These are phyloP conservation scores for Oegoconia quadripuncta DNA, from an alignment of 2,888 invertebrate genomes.

Conservation along the genomic window DNA sequence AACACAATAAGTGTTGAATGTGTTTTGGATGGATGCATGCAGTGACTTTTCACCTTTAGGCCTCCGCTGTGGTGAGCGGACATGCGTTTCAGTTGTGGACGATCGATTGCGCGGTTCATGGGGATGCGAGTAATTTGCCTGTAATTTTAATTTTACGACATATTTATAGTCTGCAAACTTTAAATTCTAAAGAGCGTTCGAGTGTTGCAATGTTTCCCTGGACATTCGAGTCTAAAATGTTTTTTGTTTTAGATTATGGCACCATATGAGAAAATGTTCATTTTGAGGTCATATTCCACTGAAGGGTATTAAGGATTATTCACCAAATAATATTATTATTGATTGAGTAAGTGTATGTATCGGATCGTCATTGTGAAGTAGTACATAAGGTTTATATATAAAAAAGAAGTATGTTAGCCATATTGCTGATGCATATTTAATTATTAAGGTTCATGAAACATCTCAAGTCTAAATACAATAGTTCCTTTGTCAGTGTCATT, in stretches of 20 bases:
- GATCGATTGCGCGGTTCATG: no score
- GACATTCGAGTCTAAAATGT: no score
- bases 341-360: slow-evolving; percentile 44
- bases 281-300: slow-evolving; percentile 5
- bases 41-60: no score
- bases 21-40: no score
- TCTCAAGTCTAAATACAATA: slow-evolving; percentile 74
- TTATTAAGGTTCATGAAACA: slow-evolving; percentile 54
- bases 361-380: slow-evolving; percentile 50
- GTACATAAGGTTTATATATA: slow-evolving; percentile 33
- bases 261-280: background rate
- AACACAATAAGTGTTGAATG: no score
- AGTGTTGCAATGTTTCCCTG: no score
- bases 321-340: slow-evolving; percentile 62
- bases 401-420: slow-evolving; percentile 55
- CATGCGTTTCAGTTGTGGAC: no score
- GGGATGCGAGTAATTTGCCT: no score
- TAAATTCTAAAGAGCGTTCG: no score
- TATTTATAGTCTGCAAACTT: no score
- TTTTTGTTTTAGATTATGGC: background rate
- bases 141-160: no score
- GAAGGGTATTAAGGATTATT: slow-evolving; percentile 34
- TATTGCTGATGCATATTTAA: slow-evolving; percentile 55
- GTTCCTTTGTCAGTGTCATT: slow-evolving; percentile 79
- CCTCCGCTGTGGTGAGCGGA: no score